phyloP scores from a whole-genome alignment of 2,797 vertebrate genomes.

The Borostomias antarcticus region DNA sequence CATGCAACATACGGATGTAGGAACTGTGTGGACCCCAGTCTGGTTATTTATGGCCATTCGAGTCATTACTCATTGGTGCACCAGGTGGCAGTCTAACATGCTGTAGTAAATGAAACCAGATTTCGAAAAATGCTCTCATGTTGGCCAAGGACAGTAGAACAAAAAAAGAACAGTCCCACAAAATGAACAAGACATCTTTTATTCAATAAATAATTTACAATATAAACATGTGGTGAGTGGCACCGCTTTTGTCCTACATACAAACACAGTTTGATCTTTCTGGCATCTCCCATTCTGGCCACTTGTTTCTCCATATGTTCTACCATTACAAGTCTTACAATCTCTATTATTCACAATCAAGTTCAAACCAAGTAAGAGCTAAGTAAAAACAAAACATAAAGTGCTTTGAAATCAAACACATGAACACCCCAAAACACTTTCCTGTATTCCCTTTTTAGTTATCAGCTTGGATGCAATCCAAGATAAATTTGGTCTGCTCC shows the following conservation, averaged over 20 bases:
- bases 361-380: slow-evolving; percentile 70
- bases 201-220: slow-evolving; percentile 99
- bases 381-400: slow-evolving; percentile 78
- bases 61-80: slow-evolving; percentile 25
- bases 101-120: too few species aligned
- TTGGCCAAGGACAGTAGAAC: neutral
- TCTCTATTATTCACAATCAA: slow-evolving; percentile 57
- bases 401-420: slow-evolving; percentile 79
- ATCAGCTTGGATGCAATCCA: slow-evolving; percentile 26
- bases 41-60: neutral
- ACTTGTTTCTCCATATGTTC: slow-evolving; percentile 41
- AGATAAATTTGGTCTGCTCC: slow-evolving; percentile 17
- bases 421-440: slow-evolving; percentile 57
- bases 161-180: slow-evolving; percentile 29
- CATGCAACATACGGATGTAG: neutral
- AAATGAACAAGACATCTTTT: slow-evolving; percentile 75
- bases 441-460: slow-evolving; percentile 48
- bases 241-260: slow-evolving; percentile 77
- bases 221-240: slow-evolving; percentile 87
- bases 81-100: slow-evolving; percentile 57
- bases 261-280: slow-evolving; percentile 76
- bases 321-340: slow-evolving; percentile 60
- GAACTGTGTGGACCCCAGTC: neutral
- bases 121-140: slow-evolving; percentile 16
- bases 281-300: slow-evolving; percentile 61